Conservation (phyloP, 2,113 vertebrate genomes). For the Nothobranchius furzeri region DNA sequence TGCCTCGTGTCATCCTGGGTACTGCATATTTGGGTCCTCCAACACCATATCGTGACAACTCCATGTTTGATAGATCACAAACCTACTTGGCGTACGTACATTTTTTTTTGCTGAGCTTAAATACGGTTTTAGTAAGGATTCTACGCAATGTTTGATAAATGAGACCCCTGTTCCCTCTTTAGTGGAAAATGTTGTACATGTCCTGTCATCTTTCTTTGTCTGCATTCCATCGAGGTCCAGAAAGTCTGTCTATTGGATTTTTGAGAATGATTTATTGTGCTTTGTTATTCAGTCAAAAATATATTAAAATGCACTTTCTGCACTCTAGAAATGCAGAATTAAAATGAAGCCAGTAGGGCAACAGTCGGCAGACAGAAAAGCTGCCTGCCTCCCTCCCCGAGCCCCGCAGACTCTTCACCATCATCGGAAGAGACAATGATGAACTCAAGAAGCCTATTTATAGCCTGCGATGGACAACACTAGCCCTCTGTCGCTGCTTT, state of each 20-base stretch:
- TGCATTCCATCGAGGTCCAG: not conserved
- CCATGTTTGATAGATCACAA: too few relatives aligned
- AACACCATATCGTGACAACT: too few relatives aligned
- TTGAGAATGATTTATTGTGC: not conserved
- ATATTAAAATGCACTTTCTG: not conserved
- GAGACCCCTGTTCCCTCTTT: not conserved
- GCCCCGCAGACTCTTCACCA: constrained; percentile 62
- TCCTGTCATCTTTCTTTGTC: constrained; percentile 38
- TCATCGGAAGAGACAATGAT: constrained; percentile 72
- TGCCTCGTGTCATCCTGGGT: too few relatives aligned
- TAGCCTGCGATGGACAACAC: constrained; percentile 65
- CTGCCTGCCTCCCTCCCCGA: constrained; percentile 35
- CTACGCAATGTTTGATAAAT: too few relatives aligned
- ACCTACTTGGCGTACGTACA: too few relatives aligned
- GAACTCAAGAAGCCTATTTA: constrained; percentile 74
- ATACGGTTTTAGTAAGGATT: too few relatives aligned
- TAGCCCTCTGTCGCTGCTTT: constrained; percentile 62
- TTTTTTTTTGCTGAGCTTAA: too few relatives aligned
- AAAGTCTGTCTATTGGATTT: not conserved
- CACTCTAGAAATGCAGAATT: constrained; percentile 2
- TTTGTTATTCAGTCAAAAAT: not conserved
- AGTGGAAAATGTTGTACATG: constrained; percentile 14
- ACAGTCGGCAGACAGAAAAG: constrained; percentile 33
- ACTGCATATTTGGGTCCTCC: too few relatives aligned
- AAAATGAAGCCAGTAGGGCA: constrained; percentile 39